Evolutionary conservation across 2,113 vertebrate genomes (phyloP), one percentile per base, ranked within the genome.

Genomic region (Perca flavescens): DNA sequence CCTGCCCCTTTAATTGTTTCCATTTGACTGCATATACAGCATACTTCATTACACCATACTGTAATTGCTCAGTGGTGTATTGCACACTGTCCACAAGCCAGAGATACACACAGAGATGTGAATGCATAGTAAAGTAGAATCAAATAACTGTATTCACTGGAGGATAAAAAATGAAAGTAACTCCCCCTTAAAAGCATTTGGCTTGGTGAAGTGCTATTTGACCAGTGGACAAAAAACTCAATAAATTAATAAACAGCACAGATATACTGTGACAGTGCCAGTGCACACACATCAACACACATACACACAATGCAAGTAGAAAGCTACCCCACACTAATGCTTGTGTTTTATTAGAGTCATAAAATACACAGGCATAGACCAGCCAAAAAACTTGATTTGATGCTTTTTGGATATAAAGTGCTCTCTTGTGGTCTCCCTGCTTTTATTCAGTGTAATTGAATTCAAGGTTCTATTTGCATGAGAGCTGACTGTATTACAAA

Each of bases 361-460:
- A 86, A 87, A 90, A 49, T 46, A 79, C 56, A 46, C 54, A 54
- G 47, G 40, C 63, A 69, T 49, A 22, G 49, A 80, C 61, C 65
- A 62, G 83, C 85, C 84, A 74, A 88, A 92, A 87, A 84, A 81
- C 60, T 57, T 79, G 71, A 89, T 85, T 85, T 83, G 76, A 89
- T 83, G 79, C 73, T 58, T 86, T 92, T 84, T 84, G 71, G 77
- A 83, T 83, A 64, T 71, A 75, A 87, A 88, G 74, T 56, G 75
- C 75, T 83, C 80, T 78, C 79, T 28, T 76, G 76, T 74, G 84
- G 74, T 76, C 57, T 85, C 15, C 15, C 63, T 74, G 64, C 79
- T 84, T 84, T 84, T 74, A 71, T 87, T 77, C 67, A 76, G 47
- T 28, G 12, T 49, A 74, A 62, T 52, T 77, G 63, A 84, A 76